Conservation (phyloP, 30 jellyfish, hydroid and myxozoan genomes). For the Hydractinia symbiolongicarpus region DNA sequence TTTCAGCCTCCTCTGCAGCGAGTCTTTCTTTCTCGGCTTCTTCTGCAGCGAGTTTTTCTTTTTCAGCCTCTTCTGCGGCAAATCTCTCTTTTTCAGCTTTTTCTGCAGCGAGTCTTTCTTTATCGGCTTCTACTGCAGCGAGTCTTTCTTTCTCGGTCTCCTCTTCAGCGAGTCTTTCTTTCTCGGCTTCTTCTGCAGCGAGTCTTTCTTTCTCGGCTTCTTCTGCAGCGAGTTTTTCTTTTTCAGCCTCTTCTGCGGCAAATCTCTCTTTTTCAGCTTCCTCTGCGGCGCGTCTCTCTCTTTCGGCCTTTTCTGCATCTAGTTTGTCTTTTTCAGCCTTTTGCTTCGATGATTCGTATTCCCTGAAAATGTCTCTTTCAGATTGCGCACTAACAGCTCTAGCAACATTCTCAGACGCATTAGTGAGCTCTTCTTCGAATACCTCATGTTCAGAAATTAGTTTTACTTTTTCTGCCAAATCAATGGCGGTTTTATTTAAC, state of each 20-base stretch:
- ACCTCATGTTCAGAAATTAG: not conserved
- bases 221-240: constrained; percentile 24
- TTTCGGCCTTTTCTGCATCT: constrained; percentile 36
- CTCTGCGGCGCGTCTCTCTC: constrained; percentile 10
- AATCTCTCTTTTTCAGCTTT: constrained; percentile 28
- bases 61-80: constrained; percentile 24
- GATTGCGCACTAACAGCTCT: not conserved
- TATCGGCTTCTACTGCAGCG: constrained; percentile 37
- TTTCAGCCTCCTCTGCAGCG: constrained; percentile 19
- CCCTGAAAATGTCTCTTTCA: not conserved
- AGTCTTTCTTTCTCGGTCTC: constrained; percentile 21
- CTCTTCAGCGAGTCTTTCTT: constrained; percentile 1
- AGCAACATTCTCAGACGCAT: not conserved
- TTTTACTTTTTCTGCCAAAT: not conserved
- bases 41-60: constrained; percentile 5
- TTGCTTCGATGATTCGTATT: not conserved
- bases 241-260: constrained; percentile 33
- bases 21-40: not conserved
- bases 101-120: constrained; percentile 11
- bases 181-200: constrained; percentile 38
- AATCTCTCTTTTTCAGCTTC: constrained; percentile 28
- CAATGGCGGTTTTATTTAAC: not conserved
- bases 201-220: constrained; percentile 20
- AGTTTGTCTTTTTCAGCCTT: constrained; percentile 33
- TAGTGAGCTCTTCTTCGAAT: not conserved